Evolutionary conservation across 2,113 vertebrate genomes (phyloP).

Genomic region (Sapayoa aenigma): DNA sequence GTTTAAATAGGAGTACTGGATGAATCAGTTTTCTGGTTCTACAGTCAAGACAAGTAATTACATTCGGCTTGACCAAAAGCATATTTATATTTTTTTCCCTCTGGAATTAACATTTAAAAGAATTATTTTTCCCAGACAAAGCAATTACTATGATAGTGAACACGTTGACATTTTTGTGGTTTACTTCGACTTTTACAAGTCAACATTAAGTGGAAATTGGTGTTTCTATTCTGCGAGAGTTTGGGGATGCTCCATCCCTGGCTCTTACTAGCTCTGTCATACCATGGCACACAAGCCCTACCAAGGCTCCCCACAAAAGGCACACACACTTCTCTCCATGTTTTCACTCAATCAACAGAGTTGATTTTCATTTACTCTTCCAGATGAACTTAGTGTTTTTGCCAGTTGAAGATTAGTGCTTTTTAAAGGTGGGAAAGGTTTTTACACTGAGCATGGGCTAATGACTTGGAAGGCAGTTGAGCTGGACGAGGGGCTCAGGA

Average conservation of each 20-base stretch:
- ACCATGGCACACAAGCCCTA: fast-evolving
- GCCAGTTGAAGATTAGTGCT: not conserved
- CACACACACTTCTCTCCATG: fast-evolving
- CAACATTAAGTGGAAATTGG: not conserved
- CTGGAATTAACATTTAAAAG: not conserved
- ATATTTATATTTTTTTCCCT: not conserved
- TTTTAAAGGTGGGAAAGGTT: not conserved
- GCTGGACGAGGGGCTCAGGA: not conserved
- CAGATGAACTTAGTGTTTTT: not conserved
- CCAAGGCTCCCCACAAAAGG: fast-evolving
- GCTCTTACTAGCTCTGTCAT: not conserved
- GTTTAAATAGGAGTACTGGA: not conserved
- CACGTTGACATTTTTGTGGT: not conserved
- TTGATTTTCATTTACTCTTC: not conserved
- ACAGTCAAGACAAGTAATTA: not conserved
- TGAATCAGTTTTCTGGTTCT: not conserved
- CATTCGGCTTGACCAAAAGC: not conserved
- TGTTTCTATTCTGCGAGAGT: not conserved
- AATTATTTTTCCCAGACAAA: not conserved
- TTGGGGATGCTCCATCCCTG: fast-evolving
- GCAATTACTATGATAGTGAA: not conserved
- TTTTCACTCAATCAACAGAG: not conserved
- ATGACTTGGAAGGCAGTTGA: not conserved
- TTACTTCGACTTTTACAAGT: not conserved
- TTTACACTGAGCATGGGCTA: not conserved